Conservation (phyloP, 2,888 invertebrate species). For the Alentia gelatinosa region DNA sequence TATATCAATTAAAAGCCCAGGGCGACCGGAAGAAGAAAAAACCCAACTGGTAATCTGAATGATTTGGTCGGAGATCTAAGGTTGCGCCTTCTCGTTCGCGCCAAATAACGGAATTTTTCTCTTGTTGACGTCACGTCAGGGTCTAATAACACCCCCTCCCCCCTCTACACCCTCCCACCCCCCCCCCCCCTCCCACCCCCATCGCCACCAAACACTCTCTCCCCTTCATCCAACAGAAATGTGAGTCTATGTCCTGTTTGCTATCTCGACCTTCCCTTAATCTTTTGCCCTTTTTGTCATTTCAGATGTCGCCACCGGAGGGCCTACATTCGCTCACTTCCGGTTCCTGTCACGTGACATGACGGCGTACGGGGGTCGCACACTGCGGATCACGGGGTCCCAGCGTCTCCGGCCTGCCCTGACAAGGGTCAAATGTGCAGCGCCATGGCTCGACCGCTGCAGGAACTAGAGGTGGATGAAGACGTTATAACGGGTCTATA, state of each 20-base stretch:
- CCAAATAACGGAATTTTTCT: too few relatives aligned
- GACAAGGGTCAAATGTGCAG: slow-evolving; percentile 23
- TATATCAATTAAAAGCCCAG: too few relatives aligned
- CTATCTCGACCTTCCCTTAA: neutral
- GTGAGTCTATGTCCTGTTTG: too few relatives aligned
- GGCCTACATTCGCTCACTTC: neutral
- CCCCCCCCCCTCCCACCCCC: neutral
- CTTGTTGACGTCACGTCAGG: too few relatives aligned
- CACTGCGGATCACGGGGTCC: slow-evolving; percentile 30
- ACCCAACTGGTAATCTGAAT: too few relatives aligned
- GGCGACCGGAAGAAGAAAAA: too few relatives aligned
- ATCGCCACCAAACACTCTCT: too few relatives aligned
- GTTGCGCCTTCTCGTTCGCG: too few relatives aligned
- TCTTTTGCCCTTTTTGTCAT: neutral
- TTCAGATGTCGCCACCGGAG: neutral
- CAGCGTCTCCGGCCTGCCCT: neutral
- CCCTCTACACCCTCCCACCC: neutral
- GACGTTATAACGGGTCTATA: neutral
- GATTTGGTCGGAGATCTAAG: too few relatives aligned
- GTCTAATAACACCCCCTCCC: too few relatives aligned
- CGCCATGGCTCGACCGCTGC: neutral
- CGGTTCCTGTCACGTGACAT: slow-evolving; percentile 9
- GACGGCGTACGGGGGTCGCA: neutral
- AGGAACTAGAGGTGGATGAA: slow-evolving; percentile 23
- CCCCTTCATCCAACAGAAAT: too few relatives aligned